Evolutionary conservation across 1,140 invertebrate genomes (phyloP).

Genomic region (Zaprionus gabonicus): DNA sequence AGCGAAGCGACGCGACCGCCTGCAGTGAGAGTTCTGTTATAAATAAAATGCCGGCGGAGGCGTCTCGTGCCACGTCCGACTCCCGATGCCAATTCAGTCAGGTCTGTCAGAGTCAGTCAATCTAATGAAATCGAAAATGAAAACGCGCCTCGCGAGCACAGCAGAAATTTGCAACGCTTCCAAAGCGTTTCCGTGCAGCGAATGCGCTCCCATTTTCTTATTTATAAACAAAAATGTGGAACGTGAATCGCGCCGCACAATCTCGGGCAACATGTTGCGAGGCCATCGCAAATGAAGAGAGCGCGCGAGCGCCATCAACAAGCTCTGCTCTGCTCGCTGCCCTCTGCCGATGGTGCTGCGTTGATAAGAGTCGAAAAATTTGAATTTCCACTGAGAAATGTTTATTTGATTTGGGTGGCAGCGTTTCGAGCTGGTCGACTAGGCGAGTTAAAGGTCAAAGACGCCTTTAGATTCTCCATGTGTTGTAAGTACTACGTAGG

Average conservation of each 20-base stretch:
- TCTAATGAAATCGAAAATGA: conserved; percentile 65
- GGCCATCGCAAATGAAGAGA: not conserved
- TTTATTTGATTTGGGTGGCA: conserved; percentile 37
- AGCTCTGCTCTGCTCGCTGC: not conserved
- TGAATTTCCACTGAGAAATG: conserved; percentile 40
- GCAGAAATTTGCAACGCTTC: conserved; percentile 75
- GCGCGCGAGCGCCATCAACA: conserved; percentile 21
- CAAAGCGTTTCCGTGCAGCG: conserved; percentile 83
- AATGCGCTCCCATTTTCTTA: conserved; percentile 76
- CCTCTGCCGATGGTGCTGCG: conserved; percentile 30
- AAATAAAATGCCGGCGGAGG: conserved; percentile 68
- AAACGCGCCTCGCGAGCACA: conserved; percentile 30
- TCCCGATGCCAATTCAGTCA: conserved; percentile 70
- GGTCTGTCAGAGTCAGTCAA: conserved; percentile 50
- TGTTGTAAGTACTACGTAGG: not conserved
- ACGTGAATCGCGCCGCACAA: conserved; percentile 47
- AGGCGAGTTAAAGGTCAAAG: conserved; percentile 43
- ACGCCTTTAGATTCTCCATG: conserved; percentile 15
- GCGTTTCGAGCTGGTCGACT: not conserved
- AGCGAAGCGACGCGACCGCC: conserved; percentile 56
- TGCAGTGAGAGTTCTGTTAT: conserved; percentile 82
- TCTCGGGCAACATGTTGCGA: conserved; percentile 48
- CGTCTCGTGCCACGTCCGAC: conserved; percentile 44
- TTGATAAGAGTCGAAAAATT: conserved; percentile 73
- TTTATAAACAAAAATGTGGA: conserved; percentile 82